Conservation (phyloP, 2,113 vertebrate species). For the Regulus satrapa region DNA sequence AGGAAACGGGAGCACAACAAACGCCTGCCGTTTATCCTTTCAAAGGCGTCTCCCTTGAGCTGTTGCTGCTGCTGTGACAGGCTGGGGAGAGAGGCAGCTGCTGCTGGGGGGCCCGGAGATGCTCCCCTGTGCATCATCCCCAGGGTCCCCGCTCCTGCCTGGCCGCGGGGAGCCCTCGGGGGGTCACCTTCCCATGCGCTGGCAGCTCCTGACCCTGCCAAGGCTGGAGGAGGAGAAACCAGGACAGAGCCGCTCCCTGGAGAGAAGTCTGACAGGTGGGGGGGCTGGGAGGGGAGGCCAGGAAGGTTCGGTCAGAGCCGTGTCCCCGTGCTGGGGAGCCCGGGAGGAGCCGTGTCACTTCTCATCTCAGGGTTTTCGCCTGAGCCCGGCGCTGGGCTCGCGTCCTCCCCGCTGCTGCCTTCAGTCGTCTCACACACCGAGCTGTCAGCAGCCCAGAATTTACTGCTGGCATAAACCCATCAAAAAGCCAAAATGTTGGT, state of each 20-base stretch:
- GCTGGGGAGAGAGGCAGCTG: neutral
- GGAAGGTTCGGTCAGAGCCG: neutral
- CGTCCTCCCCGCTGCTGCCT: neutral
- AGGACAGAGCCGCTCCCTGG: neutral
- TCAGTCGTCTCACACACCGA: neutral
- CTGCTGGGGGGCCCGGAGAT: neutral
- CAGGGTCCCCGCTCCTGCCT: neutral
- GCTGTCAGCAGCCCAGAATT: neutral
- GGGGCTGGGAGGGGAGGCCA: neutral
- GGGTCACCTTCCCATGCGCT: neutral
- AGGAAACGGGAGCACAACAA: constrained; percentile 25
- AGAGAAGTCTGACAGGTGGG: neutral
- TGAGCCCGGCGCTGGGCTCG: neutral
- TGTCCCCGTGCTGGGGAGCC: neutral
- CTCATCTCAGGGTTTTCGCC: neutral
- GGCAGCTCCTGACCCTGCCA: neutral
- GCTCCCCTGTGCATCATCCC: rapidly evolving
- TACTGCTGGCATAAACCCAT: constrained; percentile 22
- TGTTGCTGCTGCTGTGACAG: neutral
- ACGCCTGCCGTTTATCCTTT: neutral
- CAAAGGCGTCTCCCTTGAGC: neutral
- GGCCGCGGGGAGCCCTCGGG: rapidly evolving
- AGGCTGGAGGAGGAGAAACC: neutral
- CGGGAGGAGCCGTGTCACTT: constrained; percentile 9
- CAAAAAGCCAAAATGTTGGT: neutral